phyloP scores from a whole-genome alignment of 2,888 invertebrate genomes.

The Metallyticus violacea region DNA sequence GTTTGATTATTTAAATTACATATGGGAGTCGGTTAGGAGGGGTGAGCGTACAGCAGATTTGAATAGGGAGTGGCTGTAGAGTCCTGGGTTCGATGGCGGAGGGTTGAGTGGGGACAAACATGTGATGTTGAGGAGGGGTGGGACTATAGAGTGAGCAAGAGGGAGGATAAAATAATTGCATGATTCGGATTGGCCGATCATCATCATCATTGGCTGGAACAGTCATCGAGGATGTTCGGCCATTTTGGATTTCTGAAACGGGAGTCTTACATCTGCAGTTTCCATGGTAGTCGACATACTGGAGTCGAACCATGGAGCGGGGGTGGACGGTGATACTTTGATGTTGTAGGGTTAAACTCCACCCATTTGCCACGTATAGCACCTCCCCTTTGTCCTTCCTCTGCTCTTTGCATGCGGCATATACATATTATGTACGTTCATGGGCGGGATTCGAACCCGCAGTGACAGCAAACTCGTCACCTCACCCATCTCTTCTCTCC shows the following conservation, averaged over 20 bases:
- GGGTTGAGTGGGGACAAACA: not conserved
- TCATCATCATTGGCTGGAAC: constrained; percentile 26
- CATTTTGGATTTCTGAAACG: constrained; percentile 20
- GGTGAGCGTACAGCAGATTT: not conserved
- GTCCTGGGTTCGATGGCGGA: constrained; percentile 11
- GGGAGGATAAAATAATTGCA: constrained; percentile 9
- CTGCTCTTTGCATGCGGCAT: not conserved
- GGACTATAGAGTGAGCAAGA: not conserved
- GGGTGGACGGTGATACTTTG: not conserved
- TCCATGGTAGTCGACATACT: too few relatives aligned
- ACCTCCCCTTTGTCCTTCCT: not conserved
- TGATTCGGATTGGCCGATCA: constrained; percentile 25
- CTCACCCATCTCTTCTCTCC: not conserved
- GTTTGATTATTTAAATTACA: constrained; percentile 19
- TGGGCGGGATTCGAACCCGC: constrained; percentile 22
- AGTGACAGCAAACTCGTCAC: not conserved
- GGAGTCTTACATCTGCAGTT: not conserved
- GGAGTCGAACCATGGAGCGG: too few relatives aligned
- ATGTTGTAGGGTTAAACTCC: not conserved
- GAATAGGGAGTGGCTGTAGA: constrained; percentile 10
- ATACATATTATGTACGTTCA: constrained; percentile 12
- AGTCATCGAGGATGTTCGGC: constrained; percentile 22
- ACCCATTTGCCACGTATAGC: constrained; percentile 8
- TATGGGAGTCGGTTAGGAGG: not conserved
- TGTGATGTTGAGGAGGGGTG: not conserved